Evolutionary conservation across 1,140 invertebrate species (phyloP).

Genomic region (Bombus confusus): DNA sequence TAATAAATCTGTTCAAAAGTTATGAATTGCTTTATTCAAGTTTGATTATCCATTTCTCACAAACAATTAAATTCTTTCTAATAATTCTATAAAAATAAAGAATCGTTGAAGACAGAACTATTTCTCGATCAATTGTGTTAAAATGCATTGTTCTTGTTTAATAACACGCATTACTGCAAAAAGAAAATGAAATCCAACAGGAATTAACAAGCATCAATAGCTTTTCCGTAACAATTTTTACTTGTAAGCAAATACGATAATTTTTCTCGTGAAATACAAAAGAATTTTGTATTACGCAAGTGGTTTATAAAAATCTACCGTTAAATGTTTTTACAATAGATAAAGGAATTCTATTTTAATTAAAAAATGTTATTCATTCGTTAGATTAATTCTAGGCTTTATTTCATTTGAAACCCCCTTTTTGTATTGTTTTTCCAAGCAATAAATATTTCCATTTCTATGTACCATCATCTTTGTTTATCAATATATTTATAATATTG

Average conservation of each 20-base stretch:
- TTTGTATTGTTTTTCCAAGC: conserved; percentile 13
- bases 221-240: conserved; percentile 4
- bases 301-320: conserved; percentile 19
- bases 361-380: neutral
- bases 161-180: neutral
- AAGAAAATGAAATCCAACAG: neutral
- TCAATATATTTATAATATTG: conserved; percentile 1
- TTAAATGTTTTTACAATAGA: neutral
- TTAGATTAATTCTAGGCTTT: conserved; percentile 42
- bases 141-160: neutral
- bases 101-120: neutral
- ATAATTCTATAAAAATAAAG: conserved; percentile 10
- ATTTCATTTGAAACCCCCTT: conserved; percentile 13
- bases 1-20: conserved; percentile 4
- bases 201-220: conserved; percentile 3
- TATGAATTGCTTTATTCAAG: conserved; percentile 2
- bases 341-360: conserved; percentile 16
- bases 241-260: neutral
- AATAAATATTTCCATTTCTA: conserved; percentile 34
- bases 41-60: neutral
- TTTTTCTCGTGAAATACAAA: conserved; percentile 6
- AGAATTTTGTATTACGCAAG: neutral
- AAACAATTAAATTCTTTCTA: neutral
- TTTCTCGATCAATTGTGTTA: neutral
- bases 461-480: neutral